These are phyloP conservation scores for Pocillopora verrucosa DNA, from an alignment of 64 coral and sea anemone genomes.

Conservation along the genomic window DNA sequence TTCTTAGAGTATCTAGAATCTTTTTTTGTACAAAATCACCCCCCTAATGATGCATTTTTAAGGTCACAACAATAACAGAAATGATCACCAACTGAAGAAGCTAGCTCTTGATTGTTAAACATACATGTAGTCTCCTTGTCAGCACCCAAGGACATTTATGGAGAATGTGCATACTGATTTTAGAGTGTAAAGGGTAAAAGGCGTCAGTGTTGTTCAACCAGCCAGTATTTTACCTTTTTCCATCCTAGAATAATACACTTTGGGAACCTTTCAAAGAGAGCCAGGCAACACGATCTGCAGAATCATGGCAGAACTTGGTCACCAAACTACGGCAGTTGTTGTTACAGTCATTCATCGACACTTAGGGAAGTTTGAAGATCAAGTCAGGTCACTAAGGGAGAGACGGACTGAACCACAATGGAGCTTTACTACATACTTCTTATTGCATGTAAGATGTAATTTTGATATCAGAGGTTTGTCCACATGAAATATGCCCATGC, in stretches of 20 bases:
- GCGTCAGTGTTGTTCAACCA: neutral
- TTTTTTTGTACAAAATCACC: too few species aligned
- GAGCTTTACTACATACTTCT: conserved; percentile 95
- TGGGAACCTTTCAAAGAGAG: conserved; percentile 76
- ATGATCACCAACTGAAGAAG: too few species aligned
- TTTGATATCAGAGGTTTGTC: neutral
- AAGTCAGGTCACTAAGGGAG: conserved; percentile 81
- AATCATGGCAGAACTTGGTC: conserved; percentile 90
- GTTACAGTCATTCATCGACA: conserved; percentile 84
- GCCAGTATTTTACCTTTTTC: neutral
- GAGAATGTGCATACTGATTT: too few species aligned
- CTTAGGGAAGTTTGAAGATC: conserved; percentile 95
- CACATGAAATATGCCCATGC: too few species aligned
- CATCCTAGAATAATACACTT: conserved; percentile 43
- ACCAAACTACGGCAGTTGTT: conserved; percentile 78
- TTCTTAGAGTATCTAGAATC: too few species aligned
- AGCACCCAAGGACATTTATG: neutral
- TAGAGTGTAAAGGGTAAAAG: too few species aligned
- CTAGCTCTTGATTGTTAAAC: too few species aligned
- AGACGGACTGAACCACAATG: conserved; percentile 74
- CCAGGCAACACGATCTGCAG: conserved; percentile 63
- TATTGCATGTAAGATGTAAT: conserved; percentile 77
- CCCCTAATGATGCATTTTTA: too few species aligned
- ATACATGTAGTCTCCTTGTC: too few species aligned
- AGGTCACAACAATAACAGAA: too few species aligned